Conservation (phyloP, 2,888 invertebrate species). For the Gari tellinella region DNA sequence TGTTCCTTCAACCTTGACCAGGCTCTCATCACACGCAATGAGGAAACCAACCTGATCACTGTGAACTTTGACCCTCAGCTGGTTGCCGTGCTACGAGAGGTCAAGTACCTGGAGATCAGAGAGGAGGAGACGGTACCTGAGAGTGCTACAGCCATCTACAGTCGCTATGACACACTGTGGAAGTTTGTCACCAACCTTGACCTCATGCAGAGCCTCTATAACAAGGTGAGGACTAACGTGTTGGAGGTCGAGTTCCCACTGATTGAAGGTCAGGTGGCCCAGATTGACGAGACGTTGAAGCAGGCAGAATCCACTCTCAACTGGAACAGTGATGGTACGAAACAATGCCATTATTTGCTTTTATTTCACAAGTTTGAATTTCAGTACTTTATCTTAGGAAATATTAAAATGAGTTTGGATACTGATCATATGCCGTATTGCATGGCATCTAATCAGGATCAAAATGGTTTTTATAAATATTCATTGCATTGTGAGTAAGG, state of each 20-base stretch:
- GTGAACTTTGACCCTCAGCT: conserved; percentile 94
- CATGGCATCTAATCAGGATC: too few species aligned
- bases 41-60: conserved; percentile 87
- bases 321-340: conserved; percentile 93
- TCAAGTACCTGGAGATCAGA: conserved; percentile 92
- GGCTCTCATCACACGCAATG: conserved; percentile 88
- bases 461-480: too few species aligned
- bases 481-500: too few species aligned
- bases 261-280: conserved; percentile 92
- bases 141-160: conserved; percentile 90
- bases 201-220: conserved; percentile 88
- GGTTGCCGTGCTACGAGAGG: conserved; percentile 93
- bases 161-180: conserved; percentile 91
- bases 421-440: too few species aligned
- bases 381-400: too few species aligned
- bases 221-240: conserved; percentile 91
- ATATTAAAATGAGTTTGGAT: too few species aligned
- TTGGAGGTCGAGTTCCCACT: conserved; percentile 94
- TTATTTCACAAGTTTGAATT: too few species aligned
- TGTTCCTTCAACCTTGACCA: conserved; percentile 91
- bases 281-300: conserved; percentile 92
- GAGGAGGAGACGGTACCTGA: conserved; percentile 85
- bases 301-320: conserved; percentile 91
- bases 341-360: too few species aligned
- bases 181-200: conserved; percentile 87